Evolutionary conservation across 2,888 invertebrate genomes (phyloP), one percentile per base, ranked within the genome.

Genomic region (Orthosia gothica): DNA sequence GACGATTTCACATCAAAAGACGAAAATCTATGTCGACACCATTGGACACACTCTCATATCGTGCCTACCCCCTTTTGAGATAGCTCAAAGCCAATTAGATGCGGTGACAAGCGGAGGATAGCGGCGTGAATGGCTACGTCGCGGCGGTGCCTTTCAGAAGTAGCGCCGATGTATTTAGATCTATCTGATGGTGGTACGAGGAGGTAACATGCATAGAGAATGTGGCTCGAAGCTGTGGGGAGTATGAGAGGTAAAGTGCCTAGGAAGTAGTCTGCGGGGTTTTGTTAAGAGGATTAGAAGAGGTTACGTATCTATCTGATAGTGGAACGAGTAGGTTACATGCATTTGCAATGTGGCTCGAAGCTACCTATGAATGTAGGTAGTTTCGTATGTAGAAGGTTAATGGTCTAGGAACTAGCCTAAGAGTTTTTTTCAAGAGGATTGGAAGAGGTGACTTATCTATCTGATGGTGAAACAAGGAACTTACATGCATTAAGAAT

Each of bases 21-120:
- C 18, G 1, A 20, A 58, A 59, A 66, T 5, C 4, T 11, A 68
- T 79, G 89, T 89, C 89, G 89, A 57, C 66, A 62, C 70, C 80
- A 90, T 70, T 92, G 95, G 89, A 81, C 82, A 89, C 81, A 55
- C 82, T 50, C 88, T 58, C 87, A 66, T 92, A 94, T 93, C 91
- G 89, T 89, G 88, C 85, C 86, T 83, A 89, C 90, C 89, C 88
- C 87, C 94, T 94, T 94, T 93, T 91, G 93, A 95, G 94, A 94
- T 93, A 92, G 93, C 94, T 95, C 94, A 95, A 95, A 95, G 95
- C 95, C 95, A 95, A 95, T 95, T 95, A 95, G 94, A 93, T 93
- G 94, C 92, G 90, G 92, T 89, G 95, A 94, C 94, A 94, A 92
- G 92, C 88, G 89, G 84, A 91, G 92, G 89, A 90, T 87, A 88